phyloP scores from a whole-genome alignment of 2,113 vertebrate genomes.

The Corythaixoides concolor region DNA sequence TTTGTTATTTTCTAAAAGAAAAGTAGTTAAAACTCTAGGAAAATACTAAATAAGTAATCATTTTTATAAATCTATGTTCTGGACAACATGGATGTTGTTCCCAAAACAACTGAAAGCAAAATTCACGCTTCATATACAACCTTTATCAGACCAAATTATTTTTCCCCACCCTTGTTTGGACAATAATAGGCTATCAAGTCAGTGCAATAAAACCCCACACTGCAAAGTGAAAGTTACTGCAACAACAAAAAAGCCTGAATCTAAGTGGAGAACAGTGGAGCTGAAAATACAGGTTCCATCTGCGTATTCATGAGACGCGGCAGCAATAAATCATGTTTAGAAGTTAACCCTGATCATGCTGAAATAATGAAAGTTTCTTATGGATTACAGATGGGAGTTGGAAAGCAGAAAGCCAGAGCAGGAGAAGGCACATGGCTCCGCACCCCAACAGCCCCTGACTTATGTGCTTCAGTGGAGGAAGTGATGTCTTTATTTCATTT shows the following conservation, averaged over 20 bases:
- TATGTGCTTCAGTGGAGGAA: not conserved
- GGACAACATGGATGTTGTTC: not conserved
- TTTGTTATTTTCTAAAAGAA: not conserved
- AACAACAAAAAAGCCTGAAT: not conserved
- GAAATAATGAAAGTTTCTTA: conserved; percentile 8
- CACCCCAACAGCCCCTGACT: not conserved
- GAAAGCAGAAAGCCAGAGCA: not conserved
- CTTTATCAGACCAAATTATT: not conserved
- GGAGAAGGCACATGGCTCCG: not conserved
- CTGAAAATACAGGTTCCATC: not conserved
- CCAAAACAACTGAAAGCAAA: not conserved
- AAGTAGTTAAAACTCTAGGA: not conserved
- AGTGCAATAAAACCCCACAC: not conserved
- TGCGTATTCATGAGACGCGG: not conserved
- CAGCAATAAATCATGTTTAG: not conserved
- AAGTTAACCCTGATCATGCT: not conserved
- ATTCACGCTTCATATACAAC: not conserved
- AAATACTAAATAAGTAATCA: not conserved
- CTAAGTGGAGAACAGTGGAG: not conserved
- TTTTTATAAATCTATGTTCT: not conserved
- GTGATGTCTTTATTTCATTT: not conserved
- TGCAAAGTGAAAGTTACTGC: not conserved
- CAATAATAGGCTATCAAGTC: not conserved
- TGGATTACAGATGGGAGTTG: not conserved
- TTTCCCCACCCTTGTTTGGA: not conserved